Conservation (phyloP, 2,113 vertebrate species). For the Bubo blakistoni region DNA sequence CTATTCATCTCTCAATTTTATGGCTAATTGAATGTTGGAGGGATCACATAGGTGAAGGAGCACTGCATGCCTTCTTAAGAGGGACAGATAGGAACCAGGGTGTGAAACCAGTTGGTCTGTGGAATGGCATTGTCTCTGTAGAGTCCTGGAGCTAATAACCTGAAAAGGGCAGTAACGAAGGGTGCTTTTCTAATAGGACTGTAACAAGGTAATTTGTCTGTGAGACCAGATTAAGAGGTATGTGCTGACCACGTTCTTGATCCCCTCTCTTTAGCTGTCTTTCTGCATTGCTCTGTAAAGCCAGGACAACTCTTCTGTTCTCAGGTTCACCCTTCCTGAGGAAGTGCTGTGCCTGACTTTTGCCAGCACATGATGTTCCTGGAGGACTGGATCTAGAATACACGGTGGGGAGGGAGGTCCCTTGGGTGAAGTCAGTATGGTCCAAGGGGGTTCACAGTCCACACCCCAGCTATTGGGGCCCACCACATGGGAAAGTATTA, state of each 20-base stretch:
- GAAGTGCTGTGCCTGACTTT: neutral
- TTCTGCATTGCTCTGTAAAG: neutral
- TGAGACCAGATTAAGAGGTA: neutral
- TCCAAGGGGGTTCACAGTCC: neutral
- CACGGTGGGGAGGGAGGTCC: neutral
- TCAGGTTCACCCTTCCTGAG: neutral
- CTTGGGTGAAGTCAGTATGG: neutral
- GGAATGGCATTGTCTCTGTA: neutral
- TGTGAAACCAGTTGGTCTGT: neutral
- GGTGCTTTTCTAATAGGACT: neutral
- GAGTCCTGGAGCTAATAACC: neutral
- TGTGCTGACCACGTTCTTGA: neutral
- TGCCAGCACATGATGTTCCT: neutral
- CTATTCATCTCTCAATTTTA: neutral
- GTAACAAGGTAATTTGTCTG: neutral
- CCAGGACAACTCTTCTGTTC: neutral
- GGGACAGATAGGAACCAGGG: neutral
- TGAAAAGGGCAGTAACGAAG: neutral
- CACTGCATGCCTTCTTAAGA: neutral
- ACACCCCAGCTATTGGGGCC: neutral
- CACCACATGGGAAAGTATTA: neutral
- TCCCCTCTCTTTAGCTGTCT: neutral
- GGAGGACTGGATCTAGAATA: neutral
- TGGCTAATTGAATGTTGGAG: neutral
- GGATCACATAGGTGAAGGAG: neutral